phyloP scores from a whole-genome alignment of 1,140 invertebrate genomes.

The Leptopilina clavipes region DNA sequence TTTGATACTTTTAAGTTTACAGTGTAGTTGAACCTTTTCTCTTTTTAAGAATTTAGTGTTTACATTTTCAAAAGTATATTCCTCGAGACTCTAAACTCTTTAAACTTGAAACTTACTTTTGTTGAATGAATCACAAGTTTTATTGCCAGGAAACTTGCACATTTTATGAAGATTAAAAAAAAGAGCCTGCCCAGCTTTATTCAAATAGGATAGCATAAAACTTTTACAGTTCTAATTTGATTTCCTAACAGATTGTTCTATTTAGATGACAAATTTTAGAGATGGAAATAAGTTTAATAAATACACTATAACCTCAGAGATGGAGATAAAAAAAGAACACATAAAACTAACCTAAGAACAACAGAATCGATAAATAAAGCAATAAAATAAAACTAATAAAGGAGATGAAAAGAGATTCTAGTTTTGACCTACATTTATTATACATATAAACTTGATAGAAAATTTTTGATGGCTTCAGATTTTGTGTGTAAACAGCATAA shows the following conservation, averaged over 20 bases:
- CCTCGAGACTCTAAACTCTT: not conserved
- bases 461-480: too few species aligned
- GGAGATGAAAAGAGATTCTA: not conserved
- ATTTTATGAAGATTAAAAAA: conserved; percentile 17
- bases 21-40: too few species aligned
- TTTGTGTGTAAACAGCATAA: too few species aligned
- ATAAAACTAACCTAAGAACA: too few species aligned
- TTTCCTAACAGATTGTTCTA: not conserved
- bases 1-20: too few species aligned
- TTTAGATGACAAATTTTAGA: not conserved
- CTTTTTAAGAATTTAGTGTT: not conserved
- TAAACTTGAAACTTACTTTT: not conserved
- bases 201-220: conserved; percentile 8
- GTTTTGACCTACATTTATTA: too few species aligned
- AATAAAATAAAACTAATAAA: too few species aligned
- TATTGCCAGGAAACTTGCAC: not conserved
- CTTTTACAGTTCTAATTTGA: conserved; percentile 3
- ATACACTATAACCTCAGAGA: too few species aligned
- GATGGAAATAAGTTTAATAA: not conserved
- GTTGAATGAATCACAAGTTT: not conserved
- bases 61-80: not conserved
- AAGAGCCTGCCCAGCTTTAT: not conserved
- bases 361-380: too few species aligned
- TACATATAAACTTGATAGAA: too few species aligned
- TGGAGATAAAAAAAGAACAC: too few species aligned